These are phyloP conservation scores for Clavelina lepadiformis DNA, from an alignment of 23 tunicate species.

Conservation along the genomic window DNA sequence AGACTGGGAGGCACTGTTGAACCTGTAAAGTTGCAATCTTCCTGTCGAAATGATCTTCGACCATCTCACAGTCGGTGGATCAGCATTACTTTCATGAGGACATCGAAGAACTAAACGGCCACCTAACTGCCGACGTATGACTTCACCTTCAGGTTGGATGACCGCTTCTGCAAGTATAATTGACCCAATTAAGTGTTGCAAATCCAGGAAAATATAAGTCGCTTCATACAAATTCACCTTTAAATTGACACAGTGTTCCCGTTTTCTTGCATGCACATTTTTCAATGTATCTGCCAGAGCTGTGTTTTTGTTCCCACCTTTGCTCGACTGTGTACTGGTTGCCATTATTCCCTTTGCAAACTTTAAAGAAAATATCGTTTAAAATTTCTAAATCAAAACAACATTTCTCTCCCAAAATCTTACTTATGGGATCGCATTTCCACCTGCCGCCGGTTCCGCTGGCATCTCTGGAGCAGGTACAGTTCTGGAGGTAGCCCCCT, in stretches of 20 bases:
- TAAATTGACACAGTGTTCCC: constrained; percentile 1
- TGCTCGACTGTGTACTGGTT: constrained; percentile 10
- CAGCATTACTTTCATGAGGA: constrained; percentile 25
- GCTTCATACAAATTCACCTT: neutral
- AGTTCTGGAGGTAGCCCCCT: constrained; percentile 59
- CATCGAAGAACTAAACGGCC: constrained; percentile 22
- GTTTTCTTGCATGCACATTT: constrained; percentile 22
- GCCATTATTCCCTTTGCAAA: constrained; percentile 23
- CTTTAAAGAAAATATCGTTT: no score
- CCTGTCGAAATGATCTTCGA: constrained; percentile 8
- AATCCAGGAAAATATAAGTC: neutral
- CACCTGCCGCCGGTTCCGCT: constrained; percentile 33
- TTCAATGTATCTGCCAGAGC: constrained; percentile 18
- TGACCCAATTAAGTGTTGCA: neutral
- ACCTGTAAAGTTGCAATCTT: constrained; percentile 15
- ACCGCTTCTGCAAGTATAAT: neutral
- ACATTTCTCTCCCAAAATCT: neutral
- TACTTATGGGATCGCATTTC: constrained; percentile 57
- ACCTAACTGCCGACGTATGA: constrained; percentile 6
- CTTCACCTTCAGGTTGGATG: neutral
- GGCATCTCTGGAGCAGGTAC: constrained; percentile 57
- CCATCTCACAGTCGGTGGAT: constrained; percentile 28
- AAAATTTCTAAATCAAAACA: neutral
- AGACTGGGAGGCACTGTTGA: constrained; percentile 9
- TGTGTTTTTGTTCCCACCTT: constrained; percentile 30